A percentile compares a stretch with the other conserved stretches of the same genome.
Conservation (phyloP, 2,888 invertebrate species). For the Orthonychiurus folsomi region DNA sequence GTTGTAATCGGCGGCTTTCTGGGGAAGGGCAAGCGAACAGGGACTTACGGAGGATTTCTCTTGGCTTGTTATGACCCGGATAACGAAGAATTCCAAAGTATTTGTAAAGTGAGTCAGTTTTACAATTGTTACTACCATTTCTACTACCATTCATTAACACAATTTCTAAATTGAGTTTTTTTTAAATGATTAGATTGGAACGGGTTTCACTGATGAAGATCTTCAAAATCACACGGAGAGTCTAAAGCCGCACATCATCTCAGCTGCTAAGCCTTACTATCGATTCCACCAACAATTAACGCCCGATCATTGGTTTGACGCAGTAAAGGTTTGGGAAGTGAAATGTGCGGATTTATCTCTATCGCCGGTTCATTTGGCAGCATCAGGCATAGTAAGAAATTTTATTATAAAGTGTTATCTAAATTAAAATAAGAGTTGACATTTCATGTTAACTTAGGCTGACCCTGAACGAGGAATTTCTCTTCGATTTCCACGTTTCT, state of each 20-base stretch:
- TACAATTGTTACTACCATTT: background rate
- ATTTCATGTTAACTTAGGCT: slow-evolving; percentile 47
- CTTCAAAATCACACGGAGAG: slow-evolving; percentile 65
- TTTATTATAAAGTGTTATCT: no score
- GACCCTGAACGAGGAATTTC: slow-evolving; percentile 89
- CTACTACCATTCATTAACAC: background rate
- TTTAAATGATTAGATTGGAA: slow-evolving; percentile 59
- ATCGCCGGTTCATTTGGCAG: slow-evolving; percentile 88
- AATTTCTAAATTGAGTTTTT: slow-evolving; percentile 65
- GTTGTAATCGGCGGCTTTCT: slow-evolving; percentile 90
- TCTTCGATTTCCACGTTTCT: slow-evolving; percentile 85
- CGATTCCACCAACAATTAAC: slow-evolving; percentile 60
- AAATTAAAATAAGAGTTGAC: background rate
- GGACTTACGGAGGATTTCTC: slow-evolving; percentile 88
- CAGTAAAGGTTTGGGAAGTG: slow-evolving; percentile 87
- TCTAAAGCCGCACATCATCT: slow-evolving; percentile 66
- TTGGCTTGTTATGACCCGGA: slow-evolving; percentile 85
- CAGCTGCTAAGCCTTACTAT: slow-evolving; percentile 68
- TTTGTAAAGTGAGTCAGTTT: slow-evolving; percentile 80
- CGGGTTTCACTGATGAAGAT: slow-evolving; percentile 89
- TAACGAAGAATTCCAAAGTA: slow-evolving; percentile 82
- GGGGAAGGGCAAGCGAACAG: slow-evolving; percentile 87
- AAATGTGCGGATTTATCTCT: slow-evolving; percentile 95
- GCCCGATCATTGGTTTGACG: slow-evolving; percentile 84
- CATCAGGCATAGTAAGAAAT: slow-evolving; percentile 66